Evolutionary conservation across 2,797 vertebrate genomes (phyloP).

Genomic region (Lateolabrax maculatus): DNA sequence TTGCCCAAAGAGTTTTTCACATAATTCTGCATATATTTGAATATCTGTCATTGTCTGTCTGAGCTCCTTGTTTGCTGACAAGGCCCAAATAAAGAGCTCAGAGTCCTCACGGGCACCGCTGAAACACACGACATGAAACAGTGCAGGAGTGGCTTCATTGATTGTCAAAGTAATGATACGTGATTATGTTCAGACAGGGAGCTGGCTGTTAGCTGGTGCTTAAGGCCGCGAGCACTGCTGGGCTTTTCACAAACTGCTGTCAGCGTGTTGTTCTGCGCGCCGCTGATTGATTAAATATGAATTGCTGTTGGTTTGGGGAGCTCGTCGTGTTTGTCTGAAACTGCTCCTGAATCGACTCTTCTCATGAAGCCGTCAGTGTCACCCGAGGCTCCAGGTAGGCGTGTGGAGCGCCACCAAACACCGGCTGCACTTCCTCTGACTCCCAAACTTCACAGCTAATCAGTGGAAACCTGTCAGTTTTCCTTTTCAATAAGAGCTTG

Average conservation of each 20-base stretch:
- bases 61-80: slow-evolving; percentile 50
- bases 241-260: slow-evolving; percentile 64
- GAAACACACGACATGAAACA: slow-evolving; percentile 42
- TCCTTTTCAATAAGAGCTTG: slow-evolving; percentile 36
- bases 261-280: slow-evolving; percentile 50
- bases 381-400: slow-evolving; percentile 40
- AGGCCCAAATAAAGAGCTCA: slow-evolving; percentile 66
- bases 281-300: slow-evolving; percentile 68
- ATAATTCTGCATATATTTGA: slow-evolving; percentile 61
- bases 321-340: slow-evolving; percentile 51
- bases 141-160: slow-evolving; percentile 62
- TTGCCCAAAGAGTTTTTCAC: slow-evolving; percentile 37
- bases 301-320: slow-evolving; percentile 48
- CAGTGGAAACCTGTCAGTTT: slow-evolving; percentile 75
- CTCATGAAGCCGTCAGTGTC: slow-evolving; percentile 58
- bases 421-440: slow-evolving; percentile 46
- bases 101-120: slow-evolving; percentile 14
- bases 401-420: slow-evolving; percentile 31
- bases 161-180: slow-evolving; percentile 72
- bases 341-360: slow-evolving; percentile 32
- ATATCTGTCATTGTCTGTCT: slow-evolving; percentile 56
- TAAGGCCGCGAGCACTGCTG: slow-evolving; percentile 57
- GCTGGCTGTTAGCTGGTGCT: slow-evolving; percentile 63
- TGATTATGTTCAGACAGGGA: slow-evolving; percentile 66
- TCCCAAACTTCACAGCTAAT: slow-evolving; percentile 64